These are phyloP conservation scores for Sitta europaea DNA, from an alignment of 2,113 vertebrate species.

Conservation along the genomic window DNA sequence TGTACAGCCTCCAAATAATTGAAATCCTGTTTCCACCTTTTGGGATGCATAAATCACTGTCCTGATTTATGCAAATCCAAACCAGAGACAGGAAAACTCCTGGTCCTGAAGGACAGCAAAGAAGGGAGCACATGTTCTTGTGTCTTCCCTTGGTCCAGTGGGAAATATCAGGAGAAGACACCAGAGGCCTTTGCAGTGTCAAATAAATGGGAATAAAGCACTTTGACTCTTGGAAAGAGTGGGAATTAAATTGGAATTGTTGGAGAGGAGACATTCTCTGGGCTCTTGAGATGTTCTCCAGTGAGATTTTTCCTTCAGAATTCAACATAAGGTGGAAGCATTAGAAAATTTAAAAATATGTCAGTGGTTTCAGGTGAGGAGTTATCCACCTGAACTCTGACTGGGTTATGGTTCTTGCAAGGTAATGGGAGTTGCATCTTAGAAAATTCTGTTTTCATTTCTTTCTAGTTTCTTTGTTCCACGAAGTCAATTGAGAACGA, in stretches of 20 bases:
- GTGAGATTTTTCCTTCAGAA: not conserved
- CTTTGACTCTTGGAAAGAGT: not conserved
- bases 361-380: slow-evolving; percentile 2
- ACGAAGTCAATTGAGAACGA: not conserved
- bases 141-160: not conserved
- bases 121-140: not conserved
- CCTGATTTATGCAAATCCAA: not conserved
- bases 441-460: not conserved
- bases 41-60: not conserved
- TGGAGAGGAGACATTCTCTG: not conserved
- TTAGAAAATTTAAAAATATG: not conserved
- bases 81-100: not conserved
- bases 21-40: slow-evolving; percentile 41
- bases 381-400: not conserved
- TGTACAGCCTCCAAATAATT: not conserved
- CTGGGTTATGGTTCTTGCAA: not conserved
- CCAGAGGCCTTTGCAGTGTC: not conserved
- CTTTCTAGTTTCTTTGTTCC: not conserved
- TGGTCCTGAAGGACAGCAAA: slow-evolving; percentile 10
- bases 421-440: not conserved
- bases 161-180: not conserved
- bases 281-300: not conserved
- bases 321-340: not conserved
- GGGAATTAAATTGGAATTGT: not conserved
- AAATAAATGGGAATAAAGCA: not conserved